Conservation (phyloP, 2,797 vertebrate genomes). For the Parambassis ranga region DNA sequence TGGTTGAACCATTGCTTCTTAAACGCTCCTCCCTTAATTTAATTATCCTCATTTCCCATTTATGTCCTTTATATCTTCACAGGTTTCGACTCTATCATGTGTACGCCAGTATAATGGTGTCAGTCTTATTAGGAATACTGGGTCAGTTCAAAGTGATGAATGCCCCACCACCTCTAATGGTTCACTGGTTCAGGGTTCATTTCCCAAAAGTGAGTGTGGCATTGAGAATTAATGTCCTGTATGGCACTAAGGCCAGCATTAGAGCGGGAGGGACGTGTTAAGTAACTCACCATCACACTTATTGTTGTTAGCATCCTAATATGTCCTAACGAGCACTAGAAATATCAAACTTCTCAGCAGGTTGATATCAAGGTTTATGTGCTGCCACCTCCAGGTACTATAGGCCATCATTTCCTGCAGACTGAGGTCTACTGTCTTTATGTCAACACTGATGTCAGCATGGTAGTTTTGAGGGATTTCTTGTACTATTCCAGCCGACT, state of each 20-base stretch:
- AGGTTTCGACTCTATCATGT: slow-evolving; percentile 28
- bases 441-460: too few species aligned
- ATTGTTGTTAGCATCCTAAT: too few species aligned
- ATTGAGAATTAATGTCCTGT: slow-evolving; percentile 16
- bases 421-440: too few species aligned
- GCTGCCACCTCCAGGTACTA: too few species aligned
- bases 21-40: slow-evolving; percentile 48
- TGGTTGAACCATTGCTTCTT: slow-evolving; percentile 43
- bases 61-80: slow-evolving; percentile 45
- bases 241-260: background rate
- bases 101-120: slow-evolving; percentile 39
- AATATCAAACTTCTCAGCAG: too few species aligned
- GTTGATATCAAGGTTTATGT: too few species aligned
- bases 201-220: slow-evolving; percentile 22
- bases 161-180: slow-evolving; percentile 40
- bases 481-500: too few species aligned
- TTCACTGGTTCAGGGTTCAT: slow-evolving; percentile 36
- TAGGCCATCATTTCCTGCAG: too few species aligned
- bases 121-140: slow-evolving; percentile 48
- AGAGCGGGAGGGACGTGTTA: too few species aligned
- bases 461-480: too few species aligned
- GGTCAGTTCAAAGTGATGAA: slow-evolving; percentile 43
- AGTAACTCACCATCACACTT: too few species aligned
- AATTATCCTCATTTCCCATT: slow-evolving; percentile 61
- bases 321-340: too few species aligned